Evolutionary conservation across 2,113 vertebrate genomes (phyloP).

Genomic region (Syngnathus typhle): DNA sequence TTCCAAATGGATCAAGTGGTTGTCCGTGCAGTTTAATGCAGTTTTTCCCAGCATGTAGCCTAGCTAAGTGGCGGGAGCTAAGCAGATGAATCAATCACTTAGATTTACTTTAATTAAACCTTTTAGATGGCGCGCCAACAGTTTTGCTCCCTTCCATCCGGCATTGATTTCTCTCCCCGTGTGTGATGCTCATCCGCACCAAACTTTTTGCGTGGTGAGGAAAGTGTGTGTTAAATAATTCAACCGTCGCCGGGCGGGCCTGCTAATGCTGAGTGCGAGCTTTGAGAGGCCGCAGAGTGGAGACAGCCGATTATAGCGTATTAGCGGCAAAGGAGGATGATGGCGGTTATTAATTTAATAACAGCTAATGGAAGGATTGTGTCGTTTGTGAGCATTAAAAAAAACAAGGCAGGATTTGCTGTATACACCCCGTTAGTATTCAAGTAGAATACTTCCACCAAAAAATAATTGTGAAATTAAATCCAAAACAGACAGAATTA

Average conservation of each 20-base stretch:
- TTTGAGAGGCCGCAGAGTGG: slow-evolving; percentile 34
- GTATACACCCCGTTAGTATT: too few species aligned
- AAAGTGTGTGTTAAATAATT: slow-evolving; percentile 39
- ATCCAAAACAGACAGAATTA: too few species aligned
- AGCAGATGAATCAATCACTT: slow-evolving; percentile 24
- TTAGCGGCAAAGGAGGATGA: slow-evolving; percentile 48
- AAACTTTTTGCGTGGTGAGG: slow-evolving; percentile 25
- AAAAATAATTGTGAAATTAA: too few species aligned
- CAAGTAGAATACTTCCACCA: too few species aligned
- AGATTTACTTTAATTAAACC: slow-evolving; percentile 35
- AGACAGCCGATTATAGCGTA: slow-evolving; percentile 38
- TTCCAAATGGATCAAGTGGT: background rate
- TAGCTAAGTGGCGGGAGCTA: background rate
- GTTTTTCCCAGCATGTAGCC: background rate
- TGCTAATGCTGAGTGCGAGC: slow-evolving; percentile 25
- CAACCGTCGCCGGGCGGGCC: slow-evolving; percentile 12
- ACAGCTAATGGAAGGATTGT: slow-evolving; percentile 42
- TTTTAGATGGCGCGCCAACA: slow-evolving; percentile 24
- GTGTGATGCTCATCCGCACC: slow-evolving; percentile 5
- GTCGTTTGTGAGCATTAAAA: background rate
- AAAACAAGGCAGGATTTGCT: background rate
- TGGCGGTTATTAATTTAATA: slow-evolving; percentile 47
- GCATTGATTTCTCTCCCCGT: slow-evolving; percentile 13
- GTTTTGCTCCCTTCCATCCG: slow-evolving; percentile 21
- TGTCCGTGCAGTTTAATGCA: background rate